A percentile compares a stretch with the other conserved stretches of the same genome.
Conservation (phyloP, 2,888 invertebrate species). For the Ischnura elegans region DNA sequence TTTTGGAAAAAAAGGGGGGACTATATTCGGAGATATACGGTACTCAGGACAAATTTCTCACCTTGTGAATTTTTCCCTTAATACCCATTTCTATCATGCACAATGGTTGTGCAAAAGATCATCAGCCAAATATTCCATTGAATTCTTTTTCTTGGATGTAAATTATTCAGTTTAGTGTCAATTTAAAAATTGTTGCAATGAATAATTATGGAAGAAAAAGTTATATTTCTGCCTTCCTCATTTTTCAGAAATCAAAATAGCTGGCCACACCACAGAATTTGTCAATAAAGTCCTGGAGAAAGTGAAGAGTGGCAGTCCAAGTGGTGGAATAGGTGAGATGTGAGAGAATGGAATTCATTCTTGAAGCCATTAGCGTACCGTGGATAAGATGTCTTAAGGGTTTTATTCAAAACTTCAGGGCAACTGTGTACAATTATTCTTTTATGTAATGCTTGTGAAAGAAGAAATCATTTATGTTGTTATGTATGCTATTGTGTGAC, state of each 20-base stretch:
- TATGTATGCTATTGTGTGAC: constrained; percentile 10
- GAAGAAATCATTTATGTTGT: background rate
- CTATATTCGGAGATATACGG: too few species aligned
- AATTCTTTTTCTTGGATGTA: too few species aligned
- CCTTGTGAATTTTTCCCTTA: too few species aligned
- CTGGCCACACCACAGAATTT: constrained; percentile 94
- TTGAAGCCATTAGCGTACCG: background rate
- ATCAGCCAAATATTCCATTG: too few species aligned
- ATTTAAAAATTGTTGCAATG: background rate
- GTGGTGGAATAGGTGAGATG: constrained; percentile 88
- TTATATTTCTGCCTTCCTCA: constrained; percentile 68
- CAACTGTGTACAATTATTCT: constrained; percentile 61
- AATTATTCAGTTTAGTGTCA: too few species aligned
- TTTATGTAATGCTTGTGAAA: constrained; percentile 29
- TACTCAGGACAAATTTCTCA: too few species aligned
- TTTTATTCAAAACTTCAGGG: constrained; percentile 49
- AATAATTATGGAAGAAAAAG: background rate
- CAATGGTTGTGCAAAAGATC: too few species aligned
- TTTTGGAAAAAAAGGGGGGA: too few species aligned
- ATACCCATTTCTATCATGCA: too few species aligned
- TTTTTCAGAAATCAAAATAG: constrained; percentile 89
- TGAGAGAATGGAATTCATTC: constrained; percentile 72
- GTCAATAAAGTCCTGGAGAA: constrained; percentile 95
- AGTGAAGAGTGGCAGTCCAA: constrained; percentile 88
- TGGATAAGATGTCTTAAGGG: constrained; percentile 36